A percentile compares a stretch with the other conserved stretches of the same genome.
These are phyloP conservation scores for Etheostoma spectabile DNA, from an alignment of 2,113 vertebrate genomes.

Conservation along the genomic window DNA sequence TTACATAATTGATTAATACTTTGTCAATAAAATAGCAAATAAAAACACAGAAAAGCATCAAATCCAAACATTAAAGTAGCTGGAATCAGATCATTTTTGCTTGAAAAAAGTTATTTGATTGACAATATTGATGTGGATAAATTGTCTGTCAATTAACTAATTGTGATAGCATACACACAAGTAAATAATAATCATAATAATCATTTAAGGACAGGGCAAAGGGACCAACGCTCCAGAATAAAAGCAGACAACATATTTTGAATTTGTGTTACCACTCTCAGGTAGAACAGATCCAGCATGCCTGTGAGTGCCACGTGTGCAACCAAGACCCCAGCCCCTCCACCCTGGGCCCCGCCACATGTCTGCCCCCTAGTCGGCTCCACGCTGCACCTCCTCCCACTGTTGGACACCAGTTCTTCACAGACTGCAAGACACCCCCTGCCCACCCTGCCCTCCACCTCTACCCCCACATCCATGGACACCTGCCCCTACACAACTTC, in stretches of 20 bases:
- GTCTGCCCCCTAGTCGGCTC: conserved; percentile 87
- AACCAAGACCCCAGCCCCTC: conserved; percentile 92
- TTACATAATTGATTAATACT: no score
- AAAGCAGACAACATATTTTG: background rate
- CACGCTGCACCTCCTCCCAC: conserved; percentile 80
- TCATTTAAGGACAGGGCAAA: background rate
- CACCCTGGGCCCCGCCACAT: conserved; percentile 85
- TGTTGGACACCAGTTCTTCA: conserved; percentile 91
- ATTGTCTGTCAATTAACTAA: background rate
- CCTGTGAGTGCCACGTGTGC: conserved; percentile 97
- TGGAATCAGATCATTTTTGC: background rate
- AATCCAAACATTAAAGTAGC: background rate
- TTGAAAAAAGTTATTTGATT: background rate
- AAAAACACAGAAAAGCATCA: no score
- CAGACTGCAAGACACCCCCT: conserved; percentile 92
- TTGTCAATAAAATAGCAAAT: no score
- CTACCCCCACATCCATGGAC: conserved; percentile 98
- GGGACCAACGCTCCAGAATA: background rate
- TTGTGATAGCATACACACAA: background rate
- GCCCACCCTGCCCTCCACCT: conserved; percentile 95
- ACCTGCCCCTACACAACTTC: conserved; percentile 94
- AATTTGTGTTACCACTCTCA: conserved; percentile 64
- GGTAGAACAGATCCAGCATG: conserved; percentile 89
- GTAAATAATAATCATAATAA: background rate
- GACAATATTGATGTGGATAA: background rate